Evolutionary conservation across 2,113 vertebrate species (phyloP), one percentile per base, ranked within the genome.

Genomic region (Piaya cayana): DNA sequence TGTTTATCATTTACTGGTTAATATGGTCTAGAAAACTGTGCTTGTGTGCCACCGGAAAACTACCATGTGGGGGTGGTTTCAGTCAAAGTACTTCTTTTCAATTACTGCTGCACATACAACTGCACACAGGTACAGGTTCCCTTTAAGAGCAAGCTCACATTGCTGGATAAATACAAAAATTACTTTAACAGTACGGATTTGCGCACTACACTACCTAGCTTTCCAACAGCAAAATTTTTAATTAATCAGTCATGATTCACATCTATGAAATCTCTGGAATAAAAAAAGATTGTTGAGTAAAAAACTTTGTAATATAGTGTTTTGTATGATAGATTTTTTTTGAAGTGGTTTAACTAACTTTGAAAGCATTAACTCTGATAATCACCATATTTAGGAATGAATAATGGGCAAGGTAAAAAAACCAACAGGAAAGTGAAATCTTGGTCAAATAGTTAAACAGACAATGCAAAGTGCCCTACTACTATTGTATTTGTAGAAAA

Each of bases 11-110:
- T 65, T 63, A 50, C 8, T 55, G 2, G 1, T 16, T 64, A 15
- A 64, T 5, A 49, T 1, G 1, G 27, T 62, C 34, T 1, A 1
- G 16, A 65, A 58, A 65, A 19, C 0, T 19, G 6, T 34, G 13
- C 14, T 37, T 58, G 23, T 45, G 59, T 45, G n/a, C n/a, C 27
- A 43, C 39, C 63, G 72, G 21, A 69, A 64, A 83, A 72, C 53
- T 43, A 39, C 19, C 37, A 36, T 6, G 7, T 1, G 0, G 25
- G 36, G 27, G 70, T 75, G 15, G 9, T 74, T 70, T 93, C 71
- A 59, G 52, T 32, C 17, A 42, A 60, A 77, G 18, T 17, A 77
- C 18, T 82, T 20, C 14, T 70, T 62, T 86, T 77, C 63, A 68
- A 79, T 56, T 42, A 56, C 32, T 55, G 34, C 22, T 68, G 11